phyloP scores from a whole-genome alignment of 2,888 invertebrate species.

The Liopterus haemorrhoidalis region DNA sequence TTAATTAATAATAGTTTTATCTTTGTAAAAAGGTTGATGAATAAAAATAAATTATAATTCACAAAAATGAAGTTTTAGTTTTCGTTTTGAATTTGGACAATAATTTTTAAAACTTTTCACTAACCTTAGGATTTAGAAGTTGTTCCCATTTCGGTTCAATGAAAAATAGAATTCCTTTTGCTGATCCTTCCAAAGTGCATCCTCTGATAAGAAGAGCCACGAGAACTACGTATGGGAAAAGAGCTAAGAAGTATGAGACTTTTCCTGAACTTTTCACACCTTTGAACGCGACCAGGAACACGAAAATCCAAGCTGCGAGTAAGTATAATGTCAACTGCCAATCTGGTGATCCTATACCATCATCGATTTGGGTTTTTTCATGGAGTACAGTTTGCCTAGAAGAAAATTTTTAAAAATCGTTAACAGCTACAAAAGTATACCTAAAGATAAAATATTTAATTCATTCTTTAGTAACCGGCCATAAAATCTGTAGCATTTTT shows the following conservation, averaged over 20 bases:
- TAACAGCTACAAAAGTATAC: not conserved
- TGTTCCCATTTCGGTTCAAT: conserved; percentile 72
- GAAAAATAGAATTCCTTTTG: conserved; percentile 70
- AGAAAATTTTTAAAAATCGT: too few species aligned
- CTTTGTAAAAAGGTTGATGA: too few species aligned
- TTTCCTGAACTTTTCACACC: conserved; percentile 76
- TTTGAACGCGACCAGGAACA: conserved; percentile 62
- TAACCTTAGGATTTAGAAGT: conserved; percentile 62
- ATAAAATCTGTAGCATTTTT: too few species aligned
- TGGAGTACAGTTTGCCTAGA: conserved; percentile 50
- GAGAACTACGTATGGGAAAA: conserved; percentile 78
- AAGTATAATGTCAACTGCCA: conserved; percentile 65
- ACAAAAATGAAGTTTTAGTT: too few species aligned
- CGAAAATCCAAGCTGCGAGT: conserved; percentile 60
- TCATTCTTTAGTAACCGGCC: too few species aligned
- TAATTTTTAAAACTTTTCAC: conserved; percentile 30
- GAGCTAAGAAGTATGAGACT: conserved; percentile 81
- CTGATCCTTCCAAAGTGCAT: conserved; percentile 62
- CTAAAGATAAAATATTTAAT: conserved; percentile 2
- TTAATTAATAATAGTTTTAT: too few species aligned
- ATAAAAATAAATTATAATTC: too few species aligned
- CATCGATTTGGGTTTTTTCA: conserved; percentile 45
- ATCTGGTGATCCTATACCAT: conserved; percentile 52
- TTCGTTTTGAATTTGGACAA: not conserved
- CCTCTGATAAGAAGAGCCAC: conserved; percentile 65